Evolutionary conservation across 2,888 invertebrate species (phyloP).

Genomic region (Chloroclystis v-ata): DNA sequence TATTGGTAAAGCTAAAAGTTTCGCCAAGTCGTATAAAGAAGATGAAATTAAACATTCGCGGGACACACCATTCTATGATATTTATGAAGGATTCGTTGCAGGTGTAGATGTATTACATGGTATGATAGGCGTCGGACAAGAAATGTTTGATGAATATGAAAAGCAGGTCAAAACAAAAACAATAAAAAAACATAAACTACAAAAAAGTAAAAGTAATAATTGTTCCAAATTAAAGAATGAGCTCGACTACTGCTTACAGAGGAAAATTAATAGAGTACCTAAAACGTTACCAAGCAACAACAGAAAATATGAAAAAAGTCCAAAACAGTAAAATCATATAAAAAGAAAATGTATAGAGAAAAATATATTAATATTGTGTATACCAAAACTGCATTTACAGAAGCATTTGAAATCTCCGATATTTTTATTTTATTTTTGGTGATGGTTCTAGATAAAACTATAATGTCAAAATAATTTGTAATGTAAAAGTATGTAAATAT

Average conservation of each 20-base stretch:
- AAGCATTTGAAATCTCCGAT: no score
- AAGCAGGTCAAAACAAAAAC: slow-evolving; percentile 22
- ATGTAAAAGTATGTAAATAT: no score
- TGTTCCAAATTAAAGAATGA: neutral
- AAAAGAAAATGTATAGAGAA: neutral
- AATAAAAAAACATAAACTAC: slow-evolving; percentile 24
- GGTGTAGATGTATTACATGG: slow-evolving; percentile 58
- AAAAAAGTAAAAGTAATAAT: neutral
- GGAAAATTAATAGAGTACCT: neutral
- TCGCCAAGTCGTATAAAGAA: slow-evolving; percentile 46
- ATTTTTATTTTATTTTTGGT: no score
- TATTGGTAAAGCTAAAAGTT: slow-evolving; percentile 39
- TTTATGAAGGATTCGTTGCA: slow-evolving; percentile 54
- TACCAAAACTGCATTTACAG: no score
- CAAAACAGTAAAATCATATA: slow-evolving; percentile 24
- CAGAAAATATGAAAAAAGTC: slow-evolving; percentile 32
- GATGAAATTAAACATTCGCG: slow-evolving; percentile 39
- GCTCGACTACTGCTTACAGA: neutral
- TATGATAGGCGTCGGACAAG: slow-evolving; percentile 46
- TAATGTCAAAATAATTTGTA: neutral
- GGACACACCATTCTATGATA: slow-evolving; percentile 45
- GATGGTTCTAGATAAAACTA: no score
- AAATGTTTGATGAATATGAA: slow-evolving; percentile 39
- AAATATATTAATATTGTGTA: no score
- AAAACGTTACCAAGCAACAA: neutral